Base-by-base conservation (phyloP, 2,797 vertebrate species). In the Sebastes minor region DNA sequence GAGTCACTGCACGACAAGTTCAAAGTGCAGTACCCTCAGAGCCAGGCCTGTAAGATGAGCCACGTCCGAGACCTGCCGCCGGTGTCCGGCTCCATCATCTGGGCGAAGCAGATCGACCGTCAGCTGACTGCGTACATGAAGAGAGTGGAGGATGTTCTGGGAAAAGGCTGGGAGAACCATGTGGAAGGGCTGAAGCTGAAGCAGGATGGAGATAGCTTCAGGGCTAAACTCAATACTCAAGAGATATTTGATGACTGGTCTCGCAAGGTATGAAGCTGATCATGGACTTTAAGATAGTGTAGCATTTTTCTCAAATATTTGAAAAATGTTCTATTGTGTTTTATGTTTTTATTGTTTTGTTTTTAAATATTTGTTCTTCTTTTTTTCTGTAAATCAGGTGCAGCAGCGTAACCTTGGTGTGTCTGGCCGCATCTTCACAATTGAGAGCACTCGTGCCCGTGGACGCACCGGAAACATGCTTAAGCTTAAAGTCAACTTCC, bases 241-340 rank as follows among this genome's bases (percentile, higher is more conserved):
- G 99, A 99, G 90, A 99, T 99, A 67, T 99, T 99, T n/a, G 99
- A 99, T 30, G 99, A 99, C 87, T 99, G 98, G 99, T 98, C 98
- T 1, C 96, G 98, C 33, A 99, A 99, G 94, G 99, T 99, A 90
- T 7, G 52, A 3, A 76, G 3, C 13, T 11, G 1, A n/a, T 52
- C 3, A 46, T 14, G n/a, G 42, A 35, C 5, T 11, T 4, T 6
- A 20, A 27, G 12, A 12, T 57, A 6, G 0, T 20, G 3, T 1
- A 14, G 23, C 4, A 20, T 46, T n/a, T 20, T 76, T 52, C 1
- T 75, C 27, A 46, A 18, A 62, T 46, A 14, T 30, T 33, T 18
- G 10, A 49, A 53, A 35, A 33, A 64, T 18, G 10, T 59, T 69
- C 4, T 13, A 16, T 42, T 42, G 38, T 42, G 1, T 28, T 25